A percentile compares a stretch with the other conserved stretches of the same genome.
These are phyloP conservation scores for Ips typographus DNA, from an alignment of 1,140 invertebrate species.

Conservation along the genomic window DNA sequence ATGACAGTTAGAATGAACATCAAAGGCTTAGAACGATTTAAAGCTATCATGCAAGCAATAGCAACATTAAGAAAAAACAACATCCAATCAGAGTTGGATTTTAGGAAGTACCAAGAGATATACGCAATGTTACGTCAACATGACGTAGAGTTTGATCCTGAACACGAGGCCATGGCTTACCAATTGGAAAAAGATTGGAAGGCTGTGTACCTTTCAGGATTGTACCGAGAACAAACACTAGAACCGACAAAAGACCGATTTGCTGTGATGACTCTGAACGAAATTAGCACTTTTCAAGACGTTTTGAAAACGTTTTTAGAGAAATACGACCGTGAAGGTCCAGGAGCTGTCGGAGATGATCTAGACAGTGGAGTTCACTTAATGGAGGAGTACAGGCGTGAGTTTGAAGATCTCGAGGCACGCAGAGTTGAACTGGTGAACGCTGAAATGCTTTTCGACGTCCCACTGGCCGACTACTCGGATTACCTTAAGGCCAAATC, in stretches of 20 bases:
- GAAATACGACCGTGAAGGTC: slow-evolving; percentile 73
- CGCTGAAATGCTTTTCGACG: slow-evolving; percentile 84
- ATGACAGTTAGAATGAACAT: slow-evolving; percentile 69
- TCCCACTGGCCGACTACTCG: slow-evolving; percentile 78
- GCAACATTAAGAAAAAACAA: slow-evolving; percentile 70
- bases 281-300: slow-evolving; percentile 71
- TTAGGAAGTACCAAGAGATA: slow-evolving; percentile 66
- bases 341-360: slow-evolving; percentile 72
- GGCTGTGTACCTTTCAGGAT: slow-evolving; percentile 63
- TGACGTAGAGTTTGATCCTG: slow-evolving; percentile 50
- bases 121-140: slow-evolving; percentile 48
- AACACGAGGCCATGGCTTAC: slow-evolving; percentile 61
- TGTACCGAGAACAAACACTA: slow-evolving; percentile 67
- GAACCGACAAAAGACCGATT: slow-evolving; percentile 77
- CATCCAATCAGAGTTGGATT: slow-evolving; percentile 73
- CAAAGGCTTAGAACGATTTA: slow-evolving; percentile 77
- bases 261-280: slow-evolving; percentile 69
- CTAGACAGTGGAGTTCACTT: slow-evolving; percentile 70
- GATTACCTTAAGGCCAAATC: slow-evolving; percentile 69
- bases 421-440: slow-evolving; percentile 70
- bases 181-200: slow-evolving; percentile 68
- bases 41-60: slow-evolving; percentile 80
- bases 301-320: slow-evolving; percentile 69
- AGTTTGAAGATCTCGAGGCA: slow-evolving; percentile 67
- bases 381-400: slow-evolving; percentile 70